Conservation (phyloP, 2,113 vertebrate species). For the Sciurus niger region DNA sequence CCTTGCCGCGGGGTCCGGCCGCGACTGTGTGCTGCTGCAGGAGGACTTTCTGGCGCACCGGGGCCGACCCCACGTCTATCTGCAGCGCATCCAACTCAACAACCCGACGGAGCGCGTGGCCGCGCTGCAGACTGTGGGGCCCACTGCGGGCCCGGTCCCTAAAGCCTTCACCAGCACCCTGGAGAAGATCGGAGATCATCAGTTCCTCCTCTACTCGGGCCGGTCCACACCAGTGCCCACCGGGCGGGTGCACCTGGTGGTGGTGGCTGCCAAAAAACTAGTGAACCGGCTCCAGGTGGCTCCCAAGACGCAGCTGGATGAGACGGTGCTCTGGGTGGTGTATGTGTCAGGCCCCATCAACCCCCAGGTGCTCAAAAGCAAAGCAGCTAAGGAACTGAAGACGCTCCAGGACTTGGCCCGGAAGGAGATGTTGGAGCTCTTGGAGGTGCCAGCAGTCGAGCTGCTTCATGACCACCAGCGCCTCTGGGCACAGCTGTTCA, state of each 20-base stretch:
- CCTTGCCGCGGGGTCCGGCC: conserved; percentile 80
- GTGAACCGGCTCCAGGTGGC: conserved; percentile 91
- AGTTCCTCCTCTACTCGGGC: conserved; percentile 93
- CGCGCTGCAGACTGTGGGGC: conserved; percentile 89
- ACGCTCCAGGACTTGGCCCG: conserved; percentile 92
- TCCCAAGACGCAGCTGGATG: conserved; percentile 92
- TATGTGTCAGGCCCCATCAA: conserved; percentile 89
- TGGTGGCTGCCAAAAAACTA: conserved; percentile 93
- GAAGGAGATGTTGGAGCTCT: conserved; percentile 94
- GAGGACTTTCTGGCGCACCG: conserved; percentile 96
- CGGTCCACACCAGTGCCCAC: conserved; percentile 89
- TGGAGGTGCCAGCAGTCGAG: conserved; percentile 90
- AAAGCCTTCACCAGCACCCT: conserved; percentile 89
- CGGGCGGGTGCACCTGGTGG: conserved; percentile 91
- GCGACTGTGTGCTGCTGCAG: conserved; percentile 93
- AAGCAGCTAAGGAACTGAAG: conserved; percentile 90
- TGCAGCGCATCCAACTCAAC: conserved; percentile 93
- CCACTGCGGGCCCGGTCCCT: conserved; percentile 64
- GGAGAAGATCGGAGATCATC: conserved; percentile 93
- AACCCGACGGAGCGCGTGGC: conserved; percentile 93
- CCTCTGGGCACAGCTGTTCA: conserved; percentile 97
- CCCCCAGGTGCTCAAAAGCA: conserved; percentile 83
- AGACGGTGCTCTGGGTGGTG: conserved; percentile 93
- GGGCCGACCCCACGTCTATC: conserved; percentile 93
- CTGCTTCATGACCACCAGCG: conserved; percentile 94